Percentiles rank a stretch among this genome's conserved stretches.
Evolutionary conservation across 2,113 vertebrate species (phyloP).

Genomic region (Neodon shergylaensis): DNA sequence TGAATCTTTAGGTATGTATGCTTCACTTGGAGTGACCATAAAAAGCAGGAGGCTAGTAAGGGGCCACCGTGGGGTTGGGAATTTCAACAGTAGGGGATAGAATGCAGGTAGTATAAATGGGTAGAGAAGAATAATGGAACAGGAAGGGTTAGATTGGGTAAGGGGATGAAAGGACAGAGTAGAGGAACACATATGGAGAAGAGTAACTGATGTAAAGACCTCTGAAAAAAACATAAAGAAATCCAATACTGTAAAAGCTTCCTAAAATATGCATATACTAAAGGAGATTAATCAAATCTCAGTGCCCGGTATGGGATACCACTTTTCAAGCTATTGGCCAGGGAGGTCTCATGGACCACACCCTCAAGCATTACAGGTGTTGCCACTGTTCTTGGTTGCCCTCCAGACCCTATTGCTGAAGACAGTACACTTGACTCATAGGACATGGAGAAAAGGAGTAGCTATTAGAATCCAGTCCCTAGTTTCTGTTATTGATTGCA

Average conservation of each 20-base stretch:
- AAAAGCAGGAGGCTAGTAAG: neutral
- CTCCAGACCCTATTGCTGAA: neutral
- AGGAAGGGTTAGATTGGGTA: neutral
- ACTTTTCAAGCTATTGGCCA: neutral
- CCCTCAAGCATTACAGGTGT: neutral
- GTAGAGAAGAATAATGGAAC: neutral
- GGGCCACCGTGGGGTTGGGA: neutral
- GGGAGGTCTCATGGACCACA: neutral
- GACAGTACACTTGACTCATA: neutral
- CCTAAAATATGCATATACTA: neutral
- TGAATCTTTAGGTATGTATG: neutral
- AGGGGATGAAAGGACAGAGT: neutral
- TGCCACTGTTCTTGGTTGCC: neutral
- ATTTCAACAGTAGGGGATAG: neutral
- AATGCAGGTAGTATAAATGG: neutral
- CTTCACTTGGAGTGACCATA: neutral
- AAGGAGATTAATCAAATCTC: neutral
- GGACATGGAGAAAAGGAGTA: neutral
- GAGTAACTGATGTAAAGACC: neutral
- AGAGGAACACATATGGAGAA: neutral
- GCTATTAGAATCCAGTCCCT: constrained; percentile 4
- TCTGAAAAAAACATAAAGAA: neutral
- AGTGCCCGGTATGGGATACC: neutral
- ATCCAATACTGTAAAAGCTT: neutral
- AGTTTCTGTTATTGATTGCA: neutral